Conservation (phyloP, 2,888 invertebrate species). For the Arctia plantaginis region DNA sequence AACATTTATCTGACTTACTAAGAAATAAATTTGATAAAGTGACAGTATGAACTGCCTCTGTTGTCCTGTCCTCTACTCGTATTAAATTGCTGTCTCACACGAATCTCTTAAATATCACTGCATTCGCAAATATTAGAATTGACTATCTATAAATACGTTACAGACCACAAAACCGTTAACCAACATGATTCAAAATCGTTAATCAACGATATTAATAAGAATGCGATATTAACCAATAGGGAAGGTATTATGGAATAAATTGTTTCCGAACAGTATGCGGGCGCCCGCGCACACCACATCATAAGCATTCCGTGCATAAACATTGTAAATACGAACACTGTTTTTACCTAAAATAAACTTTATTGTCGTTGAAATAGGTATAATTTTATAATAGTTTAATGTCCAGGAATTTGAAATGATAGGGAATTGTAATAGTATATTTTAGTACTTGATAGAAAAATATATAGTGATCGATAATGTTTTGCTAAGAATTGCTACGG, state of each 20-base stretch:
- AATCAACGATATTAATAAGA: conserved; percentile 79
- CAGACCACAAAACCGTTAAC: conserved; percentile 77
- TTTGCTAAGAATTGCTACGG: conserved; percentile 64
- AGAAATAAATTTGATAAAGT: too few relatives aligned
- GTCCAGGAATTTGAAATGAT: conserved; percentile 38
- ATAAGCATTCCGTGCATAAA: conserved; percentile 47
- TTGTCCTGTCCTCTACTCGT: too few relatives aligned
- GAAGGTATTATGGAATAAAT: conserved; percentile 79
- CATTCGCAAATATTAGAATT: not conserved
- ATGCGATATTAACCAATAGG: conserved; percentile 80
- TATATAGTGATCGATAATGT: conserved; percentile 68
- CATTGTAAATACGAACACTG: conserved; percentile 45
- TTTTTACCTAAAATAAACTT: conserved; percentile 52
- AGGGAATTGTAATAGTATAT: conserved; percentile 52
- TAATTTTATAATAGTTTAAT: conserved; percentile 14
- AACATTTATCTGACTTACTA: too few relatives aligned
- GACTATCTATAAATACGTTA: conserved; percentile 25
- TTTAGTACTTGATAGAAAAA: conserved; percentile 73
- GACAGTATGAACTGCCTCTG: too few relatives aligned
- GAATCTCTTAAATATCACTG: not conserved
- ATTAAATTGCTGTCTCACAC: not conserved
- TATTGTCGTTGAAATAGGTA: conserved; percentile 36
- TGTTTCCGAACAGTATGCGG: conserved; percentile 73
- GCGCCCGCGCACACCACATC: conserved; percentile 71
- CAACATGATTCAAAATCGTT: conserved; percentile 68